Evolutionary conservation across 2,797 vertebrate genomes (phyloP), one percentile per base, ranked within the genome.

Genomic region (Geotrypetes seraphini): DNA sequence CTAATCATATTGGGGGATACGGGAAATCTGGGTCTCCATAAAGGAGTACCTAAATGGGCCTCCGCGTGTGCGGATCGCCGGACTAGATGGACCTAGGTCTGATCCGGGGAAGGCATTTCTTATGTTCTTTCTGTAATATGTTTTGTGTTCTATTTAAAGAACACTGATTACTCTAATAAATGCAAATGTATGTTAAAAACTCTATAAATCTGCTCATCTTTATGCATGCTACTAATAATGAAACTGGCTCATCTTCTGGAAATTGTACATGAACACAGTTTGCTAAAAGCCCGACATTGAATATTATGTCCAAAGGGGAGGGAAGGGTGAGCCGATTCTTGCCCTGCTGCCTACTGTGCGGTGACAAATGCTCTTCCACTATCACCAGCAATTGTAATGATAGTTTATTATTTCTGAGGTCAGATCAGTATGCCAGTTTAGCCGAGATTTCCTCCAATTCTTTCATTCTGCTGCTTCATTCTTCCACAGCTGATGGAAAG

Each of bases 341-440:
- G 40, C 39, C 18, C 36, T 23, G 22, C 31, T 60, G n/a, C n/a
- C 15, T 40, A 39, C 45, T 34, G 39, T 44, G 39, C 21, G 36
- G 13, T 55, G 36, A 46, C 44, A 11, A 53, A 47, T 36, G 30
- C 25, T 37, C 25, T 21, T n/a, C 29, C 30, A 15, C 39, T 30
- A 40, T 28, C 11, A 39, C 28, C 12, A 36, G 25, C 38, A 34
- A 29, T 52, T 60, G 53, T 49, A 50, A 51, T 50, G 33, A 43
- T 50, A 64, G 57, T 65, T 60, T 67, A 59, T 57, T 39, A 43
- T 33, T 56, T 50, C 22, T 23, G 33, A 62, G 47, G 36, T 66
- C 53, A 60, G 19, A 13, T 33, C 26, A 45, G 30, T 35, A 24
- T 28, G 37, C 11, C 41, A 25, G 19, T 59, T 53, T 41, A 51